Evolutionary conservation across 1,140 invertebrate species (phyloP), one percentile per base, ranked within the genome.

Genomic region (Eubasilissa regina): DNA sequence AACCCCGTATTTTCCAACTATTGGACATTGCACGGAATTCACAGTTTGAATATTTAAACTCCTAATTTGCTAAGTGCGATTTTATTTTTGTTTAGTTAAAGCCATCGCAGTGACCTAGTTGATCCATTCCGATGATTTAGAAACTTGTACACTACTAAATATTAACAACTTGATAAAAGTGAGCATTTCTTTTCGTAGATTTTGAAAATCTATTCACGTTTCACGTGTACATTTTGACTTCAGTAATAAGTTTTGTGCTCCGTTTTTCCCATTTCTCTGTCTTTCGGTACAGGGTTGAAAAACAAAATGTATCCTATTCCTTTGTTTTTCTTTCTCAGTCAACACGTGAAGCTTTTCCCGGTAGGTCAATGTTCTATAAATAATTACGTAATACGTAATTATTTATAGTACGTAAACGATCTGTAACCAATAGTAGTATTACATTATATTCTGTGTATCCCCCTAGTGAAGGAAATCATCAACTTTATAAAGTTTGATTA

Each of bases 71-170:
- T 68, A 68, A 68, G 64, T 68, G 64, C 64, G 19, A 68, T 45
- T 68, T 68, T 68, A 68, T 48, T 68, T 68, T 68, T 68, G 64
- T 45, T 68, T 68, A 68, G 44, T 47, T 8, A 68, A 68, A 68
- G 44, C n/a, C n/a, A 11, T 45, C 43, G 43, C 64, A 68, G 47
- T 53, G 25, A 51, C 51, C 62, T 66, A 66, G 45, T 21, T 12
- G 15, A 19, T 48, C 66, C 19, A 19, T 21, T 25, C 48, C 66
- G 12, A 12, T 19, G 45, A 70, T 51, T 43, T 17, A 44, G 62
- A n/a, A 47, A 43, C 62, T 44, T 66, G 8, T 66, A 21, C 35
- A 43, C 21, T 55, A 48, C 47, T 48, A 12, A 8, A 48, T 48
- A 48, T 48, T 55, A n/a, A 10, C 53, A 4, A 62, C 19, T 21